Evolutionary conservation across 1,140 invertebrate genomes (phyloP).

Genomic region (Drosophila funebris): DNA sequence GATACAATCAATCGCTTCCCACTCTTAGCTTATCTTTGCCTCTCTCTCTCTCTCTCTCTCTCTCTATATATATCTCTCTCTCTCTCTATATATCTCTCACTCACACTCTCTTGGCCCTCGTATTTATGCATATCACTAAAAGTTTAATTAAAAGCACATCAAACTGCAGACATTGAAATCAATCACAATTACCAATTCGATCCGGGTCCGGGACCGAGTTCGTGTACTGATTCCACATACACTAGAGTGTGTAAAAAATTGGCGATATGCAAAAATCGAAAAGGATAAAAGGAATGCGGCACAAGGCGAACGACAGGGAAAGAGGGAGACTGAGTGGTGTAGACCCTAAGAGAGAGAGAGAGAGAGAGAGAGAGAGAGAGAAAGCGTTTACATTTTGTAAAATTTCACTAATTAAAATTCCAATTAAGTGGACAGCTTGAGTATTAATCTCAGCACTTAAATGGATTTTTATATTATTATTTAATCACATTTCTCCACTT

Average conservation of each 20-base stretch:
- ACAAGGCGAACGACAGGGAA: neutral
- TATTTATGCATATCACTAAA: slow-evolving; percentile 67
- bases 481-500: neutral
- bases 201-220: neutral
- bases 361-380: neutral
- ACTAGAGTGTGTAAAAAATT: slow-evolving; percentile 43
- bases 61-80: neutral
- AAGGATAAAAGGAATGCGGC: slow-evolving; percentile 46
- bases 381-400: slow-evolving; percentile 22
- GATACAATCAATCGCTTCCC: slow-evolving; percentile 17
- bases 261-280: slow-evolving; percentile 49
- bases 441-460: neutral
- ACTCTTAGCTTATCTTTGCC: neutral
- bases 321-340: neutral
- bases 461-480: slow-evolving; percentile 7
- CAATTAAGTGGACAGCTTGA: slow-evolving; percentile 26
- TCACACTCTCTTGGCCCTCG: neutral
- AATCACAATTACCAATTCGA: slow-evolving; percentile 66
- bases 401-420: slow-evolving; percentile 64
- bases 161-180: slow-evolving; percentile 67
- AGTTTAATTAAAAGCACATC: slow-evolving; percentile 78
- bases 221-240: neutral
- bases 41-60: neutral
- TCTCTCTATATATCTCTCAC: neutral
- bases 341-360: neutral